Percentiles rank a stretch among this genome's conserved stretches.
phyloP scores from a whole-genome alignment of 1,140 invertebrate species.

The Gonatopus flavifemur region DNA sequence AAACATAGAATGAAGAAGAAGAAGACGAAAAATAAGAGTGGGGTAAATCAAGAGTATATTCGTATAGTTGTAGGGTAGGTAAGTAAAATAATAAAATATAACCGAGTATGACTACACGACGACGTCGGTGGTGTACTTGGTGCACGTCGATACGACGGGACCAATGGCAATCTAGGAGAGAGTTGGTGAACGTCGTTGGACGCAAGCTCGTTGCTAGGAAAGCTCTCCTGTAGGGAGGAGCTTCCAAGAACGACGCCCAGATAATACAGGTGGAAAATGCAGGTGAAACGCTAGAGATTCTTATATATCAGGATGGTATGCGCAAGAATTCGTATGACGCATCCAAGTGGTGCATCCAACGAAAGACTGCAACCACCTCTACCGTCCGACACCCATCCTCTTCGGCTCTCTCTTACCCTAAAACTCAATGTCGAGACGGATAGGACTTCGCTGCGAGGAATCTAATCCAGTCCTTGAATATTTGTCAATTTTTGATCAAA shows the following conservation, averaged over 20 bases:
- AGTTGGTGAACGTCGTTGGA: slow-evolving; percentile 43
- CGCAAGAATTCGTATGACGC: slow-evolving; percentile 27
- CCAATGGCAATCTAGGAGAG: slow-evolving; percentile 35
- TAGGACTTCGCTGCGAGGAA: too few relatives aligned
- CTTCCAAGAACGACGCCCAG: slow-evolving; percentile 39
- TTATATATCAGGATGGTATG: slow-evolving; percentile 15
- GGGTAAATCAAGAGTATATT: too few relatives aligned
- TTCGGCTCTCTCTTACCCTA: too few relatives aligned
- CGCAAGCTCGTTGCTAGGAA: slow-evolving; percentile 39
- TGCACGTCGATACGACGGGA: slow-evolving; percentile 37
- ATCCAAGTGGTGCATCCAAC: slow-evolving; percentile 4
- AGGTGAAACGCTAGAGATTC: slow-evolving; percentile 36
- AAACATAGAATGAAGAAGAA: too few relatives aligned
- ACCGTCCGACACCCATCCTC: not conserved
- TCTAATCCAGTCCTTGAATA: too few relatives aligned
- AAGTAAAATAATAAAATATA: slow-evolving; percentile 50
- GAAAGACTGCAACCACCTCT: too few relatives aligned
- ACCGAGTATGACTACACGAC: slow-evolving; percentile 10
- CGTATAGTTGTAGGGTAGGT: slow-evolving; percentile 31
- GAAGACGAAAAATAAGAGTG: not conserved
- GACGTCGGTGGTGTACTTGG: slow-evolving; percentile 18
- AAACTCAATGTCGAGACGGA: too few relatives aligned
- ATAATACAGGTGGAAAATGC: slow-evolving; percentile 45
- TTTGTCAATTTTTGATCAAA: too few relatives aligned
- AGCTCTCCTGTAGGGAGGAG: slow-evolving; percentile 40